Evolutionary conservation across 2,113 vertebrate genomes (phyloP), one percentile per base, ranked within the genome.

Genomic region (Nibea albiflora): DNA sequence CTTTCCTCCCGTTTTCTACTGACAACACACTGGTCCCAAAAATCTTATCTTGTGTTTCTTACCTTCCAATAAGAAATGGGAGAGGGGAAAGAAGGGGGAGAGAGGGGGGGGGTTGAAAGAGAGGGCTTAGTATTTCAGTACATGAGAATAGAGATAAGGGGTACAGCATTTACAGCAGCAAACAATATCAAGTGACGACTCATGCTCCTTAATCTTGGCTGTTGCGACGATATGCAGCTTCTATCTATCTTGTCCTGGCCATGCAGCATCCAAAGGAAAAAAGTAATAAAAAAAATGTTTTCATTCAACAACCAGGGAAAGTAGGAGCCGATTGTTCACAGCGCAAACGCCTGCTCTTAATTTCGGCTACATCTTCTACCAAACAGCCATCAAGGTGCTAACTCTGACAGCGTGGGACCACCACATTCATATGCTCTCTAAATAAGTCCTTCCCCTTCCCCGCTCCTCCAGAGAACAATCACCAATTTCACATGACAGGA

Each of bases 61-160:
- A 95, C 95, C 95, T 95, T 95, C 66, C 87, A 91, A 88, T 80
- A 87, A 87, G 86, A 92, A 94, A 87, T 74, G 78, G 73, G 80
- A 85, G 72, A 80, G 79, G 62, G 65, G 76, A 80, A 76, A 75
- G 72, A 58, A 44, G 66, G 67, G 69, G 35, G 35, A 39, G 22
- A 52, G 42, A 49, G 57, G 66, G 73, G 69, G 53, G 69, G 74
- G 88, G 76, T 81, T 90, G 87, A 76, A 89, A 87, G 71, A 90
- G 72, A 90, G 62, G 75, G 84, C 84, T 89, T 90, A 81, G 74
- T 66, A 84, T 90, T 87, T 85, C 60, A 91, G 82, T 69, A 91
- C 77, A 82, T 83, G 66, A 91, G 70, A 89, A 61, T 80, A 63
- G 63, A 84, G 84, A 81, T 78, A 85, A 82, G 71, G 85, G 80